A percentile compares a stretch with the other conserved stretches of the same genome.
Conservation (phyloP, 1,140 invertebrate species). For the Lanistes nyassanus region DNA sequence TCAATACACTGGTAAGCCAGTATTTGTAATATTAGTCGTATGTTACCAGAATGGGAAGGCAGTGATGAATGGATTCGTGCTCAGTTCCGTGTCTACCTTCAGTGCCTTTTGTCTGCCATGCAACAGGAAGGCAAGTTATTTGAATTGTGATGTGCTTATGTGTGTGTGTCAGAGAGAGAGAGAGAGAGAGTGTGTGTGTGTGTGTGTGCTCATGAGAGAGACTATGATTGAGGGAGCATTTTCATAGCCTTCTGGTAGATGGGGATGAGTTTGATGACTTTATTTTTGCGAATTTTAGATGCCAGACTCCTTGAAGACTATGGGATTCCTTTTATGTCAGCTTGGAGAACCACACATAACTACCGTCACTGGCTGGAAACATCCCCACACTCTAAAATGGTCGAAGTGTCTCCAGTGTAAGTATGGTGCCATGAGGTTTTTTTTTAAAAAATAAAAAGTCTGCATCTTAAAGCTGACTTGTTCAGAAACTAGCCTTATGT, state of each 20-base stretch:
- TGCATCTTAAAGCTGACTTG: too few species aligned
- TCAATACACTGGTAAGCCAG: too few species aligned
- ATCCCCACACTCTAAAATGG: constrained; percentile 70
- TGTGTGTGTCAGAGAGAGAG: background rate
- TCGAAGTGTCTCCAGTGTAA: constrained; percentile 57
- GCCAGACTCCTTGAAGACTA: constrained; percentile 80
- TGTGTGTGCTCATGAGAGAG: background rate
- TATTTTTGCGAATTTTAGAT: constrained; percentile 44
- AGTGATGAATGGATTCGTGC: constrained; percentile 95
- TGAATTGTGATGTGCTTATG: background rate
- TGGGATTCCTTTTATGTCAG: constrained; percentile 84
- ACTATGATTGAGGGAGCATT: background rate
- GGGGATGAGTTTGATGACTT: background rate
- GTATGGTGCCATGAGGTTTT: constrained; percentile 18
- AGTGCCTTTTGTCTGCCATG: constrained; percentile 78
- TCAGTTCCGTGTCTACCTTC: constrained; percentile 92
- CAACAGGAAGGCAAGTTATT: constrained; percentile 41
- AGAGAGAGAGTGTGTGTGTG: background rate
- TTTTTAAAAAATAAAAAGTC: too few species aligned
- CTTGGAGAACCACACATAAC: constrained; percentile 89
- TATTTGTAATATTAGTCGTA: background rate
- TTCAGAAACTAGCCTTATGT: too few species aligned
- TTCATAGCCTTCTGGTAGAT: background rate
- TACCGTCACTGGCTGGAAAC: constrained; percentile 81
- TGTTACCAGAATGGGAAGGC: constrained; percentile 79